These are phyloP conservation scores for Scomberomorus guttatus DNA, from an alignment of 2,797 vertebrate species.

Conservation along the genomic window DNA sequence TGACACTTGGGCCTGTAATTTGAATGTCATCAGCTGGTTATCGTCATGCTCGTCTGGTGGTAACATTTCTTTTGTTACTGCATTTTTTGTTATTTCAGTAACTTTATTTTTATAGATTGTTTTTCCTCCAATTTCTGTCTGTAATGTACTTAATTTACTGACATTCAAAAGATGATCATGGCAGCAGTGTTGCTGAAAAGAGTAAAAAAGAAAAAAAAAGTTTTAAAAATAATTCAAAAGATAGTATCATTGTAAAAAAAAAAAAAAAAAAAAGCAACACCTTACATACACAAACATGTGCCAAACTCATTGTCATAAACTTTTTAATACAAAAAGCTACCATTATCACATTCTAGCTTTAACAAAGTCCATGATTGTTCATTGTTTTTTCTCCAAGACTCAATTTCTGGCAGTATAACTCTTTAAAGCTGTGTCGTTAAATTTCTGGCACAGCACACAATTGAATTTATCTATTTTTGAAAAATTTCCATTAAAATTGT, in stretches of 20 bases:
- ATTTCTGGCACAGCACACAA: background rate
- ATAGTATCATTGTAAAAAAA: background rate
- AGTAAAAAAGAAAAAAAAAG: background rate
- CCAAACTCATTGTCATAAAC: background rate
- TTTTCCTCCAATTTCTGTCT: background rate
- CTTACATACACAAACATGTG: background rate
- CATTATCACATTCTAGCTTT: background rate
- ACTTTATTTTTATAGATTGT: background rate
- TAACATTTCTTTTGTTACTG: background rate
- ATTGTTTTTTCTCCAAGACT: background rate
- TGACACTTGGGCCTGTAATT: background rate
- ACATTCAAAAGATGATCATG: background rate
- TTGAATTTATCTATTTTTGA: no score
- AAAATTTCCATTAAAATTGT: background rate
- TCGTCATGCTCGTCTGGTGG: background rate
- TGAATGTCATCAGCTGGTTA: constrained; percentile 21
- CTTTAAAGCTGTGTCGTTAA: background rate
- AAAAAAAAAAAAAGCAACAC: background rate
- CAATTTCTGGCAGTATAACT: background rate
- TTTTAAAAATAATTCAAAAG: no score
- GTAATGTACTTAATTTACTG: background rate
- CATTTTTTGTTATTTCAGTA: background rate
- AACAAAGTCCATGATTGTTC: background rate
- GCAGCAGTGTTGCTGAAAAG: background rate
- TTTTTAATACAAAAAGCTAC: background rate